Percentiles rank a stretch among this genome's conserved stretches.
These are phyloP conservation scores for Trematocara stigmaticum DNA, from an alignment of 2,113 vertebrate genomes.

Conservation along the genomic window DNA sequence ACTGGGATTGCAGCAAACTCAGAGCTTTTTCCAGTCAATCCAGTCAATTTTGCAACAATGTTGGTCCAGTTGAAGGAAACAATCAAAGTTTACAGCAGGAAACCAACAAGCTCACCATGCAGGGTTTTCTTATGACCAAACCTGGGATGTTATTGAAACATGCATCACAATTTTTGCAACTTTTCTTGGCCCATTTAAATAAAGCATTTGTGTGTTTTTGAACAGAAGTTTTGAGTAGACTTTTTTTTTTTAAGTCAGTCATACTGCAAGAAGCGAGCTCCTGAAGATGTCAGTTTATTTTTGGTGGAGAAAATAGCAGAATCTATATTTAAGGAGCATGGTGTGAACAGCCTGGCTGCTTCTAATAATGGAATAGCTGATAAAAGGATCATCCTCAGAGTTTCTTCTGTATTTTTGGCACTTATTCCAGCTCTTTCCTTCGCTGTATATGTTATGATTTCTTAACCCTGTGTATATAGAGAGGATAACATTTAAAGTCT, in stretches of 20 bases:
- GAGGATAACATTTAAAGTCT: background rate
- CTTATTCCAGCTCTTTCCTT: background rate
- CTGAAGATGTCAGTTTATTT: background rate
- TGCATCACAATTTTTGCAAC: background rate
- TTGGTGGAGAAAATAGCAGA: background rate
- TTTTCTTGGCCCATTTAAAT: background rate
- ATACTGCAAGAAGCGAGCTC: background rate
- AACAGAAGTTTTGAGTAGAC: background rate
- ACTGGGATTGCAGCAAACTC: constrained; percentile 19
- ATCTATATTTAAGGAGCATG: background rate
- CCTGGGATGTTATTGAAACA: constrained; percentile 10
- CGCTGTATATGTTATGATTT: background rate
- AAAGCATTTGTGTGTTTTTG: background rate
- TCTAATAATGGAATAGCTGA: constrained; percentile 46
- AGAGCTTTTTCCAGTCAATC: background rate
- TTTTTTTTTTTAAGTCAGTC: background rate
- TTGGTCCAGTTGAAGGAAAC: background rate
- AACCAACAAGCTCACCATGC: constrained; percentile 23
- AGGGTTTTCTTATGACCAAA: background rate
- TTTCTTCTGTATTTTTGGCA: constrained; percentile 14
- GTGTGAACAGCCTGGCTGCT: constrained; percentile 1
- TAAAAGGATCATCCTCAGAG: constrained; percentile 19
- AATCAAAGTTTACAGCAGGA: background rate
- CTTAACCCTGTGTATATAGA: background rate
- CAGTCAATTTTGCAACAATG: background rate